Conservation (phyloP, 2,797 vertebrate species). For the Nyctibius grandis region DNA sequence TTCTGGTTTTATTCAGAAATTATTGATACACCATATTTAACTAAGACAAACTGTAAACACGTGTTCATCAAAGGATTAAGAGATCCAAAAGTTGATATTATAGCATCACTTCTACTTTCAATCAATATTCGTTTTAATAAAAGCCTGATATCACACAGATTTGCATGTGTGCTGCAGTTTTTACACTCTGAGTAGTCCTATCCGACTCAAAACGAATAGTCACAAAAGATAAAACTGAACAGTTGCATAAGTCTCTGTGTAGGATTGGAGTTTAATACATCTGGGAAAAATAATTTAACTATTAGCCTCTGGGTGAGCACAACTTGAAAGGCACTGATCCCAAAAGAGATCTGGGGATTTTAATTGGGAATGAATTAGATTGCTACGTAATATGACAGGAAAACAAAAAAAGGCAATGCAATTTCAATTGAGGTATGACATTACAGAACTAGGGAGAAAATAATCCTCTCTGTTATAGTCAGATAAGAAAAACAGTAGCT, state of each 20-base stretch:
- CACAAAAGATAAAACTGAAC: not conserved
- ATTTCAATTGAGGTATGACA: not conserved
- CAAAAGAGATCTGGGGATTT: not conserved
- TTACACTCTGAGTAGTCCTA: not conserved
- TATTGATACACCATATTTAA: not conserved
- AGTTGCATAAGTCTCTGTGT: not conserved
- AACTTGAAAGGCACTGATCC: not conserved
- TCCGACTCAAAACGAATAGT: not conserved
- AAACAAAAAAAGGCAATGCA: not conserved
- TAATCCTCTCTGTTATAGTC: not conserved
- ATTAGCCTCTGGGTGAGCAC: not conserved
- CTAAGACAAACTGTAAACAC: not conserved
- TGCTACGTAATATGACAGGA: not conserved
- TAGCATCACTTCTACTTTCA: not conserved
- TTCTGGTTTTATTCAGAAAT: not conserved
- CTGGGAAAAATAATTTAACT: slow-evolving; percentile 3
- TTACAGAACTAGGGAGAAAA: slow-evolving; percentile 19
- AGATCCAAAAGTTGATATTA: not conserved
- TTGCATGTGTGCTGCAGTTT: not conserved
- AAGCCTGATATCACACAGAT: not conserved
- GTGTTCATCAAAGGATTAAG: not conserved
- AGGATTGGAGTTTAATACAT: not conserved
- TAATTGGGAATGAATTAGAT: slow-evolving; percentile 11
- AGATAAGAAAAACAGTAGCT: slow-evolving; percentile 19
- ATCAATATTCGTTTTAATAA: not conserved